Evolutionary conservation across 2,888 invertebrate genomes (phyloP), one percentile per base, ranked within the genome.

Genomic region (Clusia tigrina): DNA sequence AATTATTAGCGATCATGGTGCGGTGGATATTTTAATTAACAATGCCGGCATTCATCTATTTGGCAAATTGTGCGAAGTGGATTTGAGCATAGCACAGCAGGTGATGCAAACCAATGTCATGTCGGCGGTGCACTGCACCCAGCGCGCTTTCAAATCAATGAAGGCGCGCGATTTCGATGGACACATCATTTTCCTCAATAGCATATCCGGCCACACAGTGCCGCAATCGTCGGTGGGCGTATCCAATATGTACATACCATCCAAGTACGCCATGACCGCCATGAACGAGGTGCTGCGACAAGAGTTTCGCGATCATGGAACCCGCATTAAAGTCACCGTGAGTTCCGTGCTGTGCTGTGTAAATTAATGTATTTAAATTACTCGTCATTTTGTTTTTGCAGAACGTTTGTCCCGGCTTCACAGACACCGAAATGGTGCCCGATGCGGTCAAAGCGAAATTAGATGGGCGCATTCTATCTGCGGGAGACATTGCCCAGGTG

Each of bases 1-100:
- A 77, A 83, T 87, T 46, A 84, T 85, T n/a, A 65, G 76, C 1
- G 76, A 83, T 2, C 71, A 86, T 0, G 88, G 88, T 0, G 86
- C 86, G 1, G 81, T 86, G 3, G 86, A 88, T 71, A 83, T 89
- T 1, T 81, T 88, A 52, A 74, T 89, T 2, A 89, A 89, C 69
- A 88, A 87, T 74, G 89, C 89, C 1, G 89, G 86, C 1, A 72
- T 86, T 15, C 26, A 67, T 1, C 51, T 62, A 2, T 62, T 55
- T 1, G 78, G 80, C 0, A 71, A 73, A 54, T 22, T 79, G 62
- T 42, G 70, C 1, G 74, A 68, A 15, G 66, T 75, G 68, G 12
- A 69, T 2, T 60, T 74, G 63, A 71, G 66, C 1, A 60, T 51
- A 1, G 63, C 76, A 20, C 71, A 76, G 42, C 69, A 82, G 53